These are phyloP conservation scores for Pocillopora grandis DNA, from an alignment of 92 coral and sea anemone species.

Conservation along the genomic window DNA sequence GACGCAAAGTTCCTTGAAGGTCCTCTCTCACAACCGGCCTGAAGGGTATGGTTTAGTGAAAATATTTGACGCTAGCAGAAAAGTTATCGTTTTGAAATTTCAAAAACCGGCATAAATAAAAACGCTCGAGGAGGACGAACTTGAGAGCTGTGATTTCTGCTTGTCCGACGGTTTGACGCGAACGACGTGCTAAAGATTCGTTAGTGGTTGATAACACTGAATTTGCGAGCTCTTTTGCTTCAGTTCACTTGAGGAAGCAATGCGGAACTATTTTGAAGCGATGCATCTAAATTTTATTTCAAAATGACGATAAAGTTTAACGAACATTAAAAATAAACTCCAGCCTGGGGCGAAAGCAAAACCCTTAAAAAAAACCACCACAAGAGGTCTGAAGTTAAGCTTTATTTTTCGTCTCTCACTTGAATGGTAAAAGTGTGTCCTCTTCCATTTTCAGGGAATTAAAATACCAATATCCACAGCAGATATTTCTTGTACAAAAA, in stretches of 20 bases:
- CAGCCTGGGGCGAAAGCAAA: no score
- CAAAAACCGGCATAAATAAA: not conserved
- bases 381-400: not conserved
- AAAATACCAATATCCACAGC: constrained; percentile 14
- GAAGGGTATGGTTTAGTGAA: no score
- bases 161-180: constrained; percentile 2
- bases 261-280: not conserved
- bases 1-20: no score
- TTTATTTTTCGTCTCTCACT: not conserved
- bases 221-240: not conserved
- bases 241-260: not conserved
- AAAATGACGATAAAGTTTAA: not conserved
- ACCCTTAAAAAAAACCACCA: no score
- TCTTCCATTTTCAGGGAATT: not conserved
- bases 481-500: constrained; percentile 15
- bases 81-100: not conserved
- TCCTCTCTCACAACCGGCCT: no score
- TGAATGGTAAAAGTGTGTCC: not conserved
- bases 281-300: not conserved
- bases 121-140: not conserved
- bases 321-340: no score
- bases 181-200: constrained; percentile 14
- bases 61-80: no score
- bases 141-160: not conserved
- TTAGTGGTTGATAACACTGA: not conserved